Base-by-base conservation (phyloP, 2,113 vertebrate genomes). In the Cyprinus carpio region DNA sequence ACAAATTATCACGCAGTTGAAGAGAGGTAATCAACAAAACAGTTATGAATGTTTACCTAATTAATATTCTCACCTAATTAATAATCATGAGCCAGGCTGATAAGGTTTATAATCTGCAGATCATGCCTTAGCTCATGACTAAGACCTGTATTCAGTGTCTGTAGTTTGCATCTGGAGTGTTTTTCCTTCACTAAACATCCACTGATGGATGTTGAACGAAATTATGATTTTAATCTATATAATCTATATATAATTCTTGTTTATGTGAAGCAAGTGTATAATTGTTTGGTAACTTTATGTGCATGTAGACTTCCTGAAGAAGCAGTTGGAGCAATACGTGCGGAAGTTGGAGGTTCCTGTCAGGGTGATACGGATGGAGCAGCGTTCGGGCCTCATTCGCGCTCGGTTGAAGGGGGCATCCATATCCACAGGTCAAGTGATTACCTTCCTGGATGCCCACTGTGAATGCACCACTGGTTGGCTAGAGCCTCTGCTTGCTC, bases 361-460 rank as follows among this genome's bases (percentile, higher is more conserved):
- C 89, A 93, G 95, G 65, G 96, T 99, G 64, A 95, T 99, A 91
- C 95, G 98, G 90, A 99, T 99, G 98, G 98, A 99, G 82, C 98
- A 99, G 81, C 96, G 98, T 71, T 99, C 98, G 23, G 98, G 98
- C 83, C 93, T 99, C 84, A 99, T 99, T 86, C 95, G 98, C 76
- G 98, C 97, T 69, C 96, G 98, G 58, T 96, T 99, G 87, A 98
- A 97, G 92, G 98, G 98, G 54, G 98, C 98, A 18, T 96, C 98
- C 29, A 93, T 97, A 84, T 99, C 98, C 75, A 98, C 96, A 79
- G 98, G 98, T 89, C 97, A 99, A 92, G 98, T 99, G 89, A 99
- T 99, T 91, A 99, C 98, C 89, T 99, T 99, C 91, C 92, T 99
- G 91, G 98, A 99, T 83, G 98, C 98, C 87, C 98, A 99, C 91